Evolutionary conservation across 2,113 vertebrate species (phyloP).

Genomic region (Girardinichthys multiradiatus): DNA sequence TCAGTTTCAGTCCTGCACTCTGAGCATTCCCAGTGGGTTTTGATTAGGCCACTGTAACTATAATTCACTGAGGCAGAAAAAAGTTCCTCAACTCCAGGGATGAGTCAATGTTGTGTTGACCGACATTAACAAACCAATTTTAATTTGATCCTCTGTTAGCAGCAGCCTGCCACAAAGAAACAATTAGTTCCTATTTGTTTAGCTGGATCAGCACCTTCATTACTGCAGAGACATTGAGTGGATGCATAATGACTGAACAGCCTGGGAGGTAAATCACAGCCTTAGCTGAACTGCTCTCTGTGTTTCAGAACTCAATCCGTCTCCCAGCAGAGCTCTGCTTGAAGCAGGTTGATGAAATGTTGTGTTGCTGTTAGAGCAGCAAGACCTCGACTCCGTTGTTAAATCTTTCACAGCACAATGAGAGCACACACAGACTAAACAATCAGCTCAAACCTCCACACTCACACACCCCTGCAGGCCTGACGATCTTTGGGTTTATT

Average conservation of each 20-base stretch:
- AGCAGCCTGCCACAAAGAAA: too few species aligned
- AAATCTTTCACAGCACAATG: constrained; percentile 67
- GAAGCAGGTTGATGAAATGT: constrained; percentile 55
- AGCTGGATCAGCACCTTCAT: neutral
- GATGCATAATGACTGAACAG: too few species aligned
- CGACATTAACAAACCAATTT: too few species aligned
- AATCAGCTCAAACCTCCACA: constrained; percentile 42
- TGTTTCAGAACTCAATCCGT: neutral
- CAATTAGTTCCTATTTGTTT: neutral
- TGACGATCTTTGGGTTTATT: constrained; percentile 2
- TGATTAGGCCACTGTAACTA: too few species aligned
- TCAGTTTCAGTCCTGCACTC: too few species aligned
- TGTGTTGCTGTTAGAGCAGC: constrained; percentile 52
- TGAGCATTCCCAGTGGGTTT: too few species aligned
- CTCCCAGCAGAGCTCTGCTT: constrained; percentile 30
- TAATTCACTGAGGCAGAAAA: too few species aligned
- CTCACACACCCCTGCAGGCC: constrained; percentile 16
- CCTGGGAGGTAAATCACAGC: neutral
- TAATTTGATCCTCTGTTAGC: too few species aligned
- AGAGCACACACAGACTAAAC: constrained; percentile 63
- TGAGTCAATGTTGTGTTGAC: too few species aligned
- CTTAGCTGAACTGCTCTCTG: too few species aligned
- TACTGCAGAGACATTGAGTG: too few species aligned
- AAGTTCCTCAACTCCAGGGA: too few species aligned
- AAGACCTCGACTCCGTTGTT: constrained; percentile 51